A percentile compares a stretch with the other conserved stretches of the same genome.
These are phyloP conservation scores for Drosophila pseudotalamancana DNA, from an alignment of 2,888 invertebrate genomes.

Conservation along the genomic window DNA sequence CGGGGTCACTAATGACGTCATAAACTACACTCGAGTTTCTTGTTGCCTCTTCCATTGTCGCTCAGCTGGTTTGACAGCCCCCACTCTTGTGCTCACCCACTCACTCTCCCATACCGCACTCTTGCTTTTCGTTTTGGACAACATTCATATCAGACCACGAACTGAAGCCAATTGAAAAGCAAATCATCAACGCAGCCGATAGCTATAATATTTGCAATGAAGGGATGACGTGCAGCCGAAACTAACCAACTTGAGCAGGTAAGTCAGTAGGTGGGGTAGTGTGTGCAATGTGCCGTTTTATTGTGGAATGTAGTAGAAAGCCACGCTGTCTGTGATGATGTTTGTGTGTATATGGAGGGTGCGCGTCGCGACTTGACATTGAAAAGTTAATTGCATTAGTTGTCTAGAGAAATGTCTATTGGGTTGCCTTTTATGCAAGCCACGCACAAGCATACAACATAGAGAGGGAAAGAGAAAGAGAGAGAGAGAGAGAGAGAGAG, in stretches of 20 bases:
- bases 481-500: conserved; percentile 19
- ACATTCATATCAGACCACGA: conserved; percentile 60
- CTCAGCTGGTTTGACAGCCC: conserved; percentile 60
- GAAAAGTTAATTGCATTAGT: conserved; percentile 62
- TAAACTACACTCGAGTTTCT: conserved; percentile 16
- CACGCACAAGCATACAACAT: conserved; percentile 57
- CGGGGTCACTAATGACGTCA: conserved; percentile 55
- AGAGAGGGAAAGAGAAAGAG: background rate
- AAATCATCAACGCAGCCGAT: conserved; percentile 44
- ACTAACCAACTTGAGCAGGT: conserved; percentile 30
- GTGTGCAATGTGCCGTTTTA: conserved; percentile 4
- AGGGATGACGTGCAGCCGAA: conserved; percentile 41
- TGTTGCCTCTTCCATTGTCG: conserved; percentile 33
- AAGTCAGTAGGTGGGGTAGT: conserved; percentile 21
- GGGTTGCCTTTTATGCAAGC: conserved; percentile 67
- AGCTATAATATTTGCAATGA: conserved; percentile 35
- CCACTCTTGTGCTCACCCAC: conserved; percentile 22
- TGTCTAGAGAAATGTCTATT: conserved; percentile 56
- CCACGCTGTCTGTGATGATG: conserved; percentile 40
- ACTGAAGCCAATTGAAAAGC: conserved; percentile 41
- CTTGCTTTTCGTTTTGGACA: conserved; percentile 52
- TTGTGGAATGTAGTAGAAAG: conserved; percentile 41
- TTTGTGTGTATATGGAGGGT: conserved; percentile 24
- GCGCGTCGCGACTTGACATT: conserved; percentile 63
- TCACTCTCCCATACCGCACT: conserved; percentile 27